A percentile compares a stretch with the other conserved stretches of the same genome.
Evolutionary conservation across 1,140 invertebrate species (phyloP).

Genomic region (Zaprionus africanus): DNA sequence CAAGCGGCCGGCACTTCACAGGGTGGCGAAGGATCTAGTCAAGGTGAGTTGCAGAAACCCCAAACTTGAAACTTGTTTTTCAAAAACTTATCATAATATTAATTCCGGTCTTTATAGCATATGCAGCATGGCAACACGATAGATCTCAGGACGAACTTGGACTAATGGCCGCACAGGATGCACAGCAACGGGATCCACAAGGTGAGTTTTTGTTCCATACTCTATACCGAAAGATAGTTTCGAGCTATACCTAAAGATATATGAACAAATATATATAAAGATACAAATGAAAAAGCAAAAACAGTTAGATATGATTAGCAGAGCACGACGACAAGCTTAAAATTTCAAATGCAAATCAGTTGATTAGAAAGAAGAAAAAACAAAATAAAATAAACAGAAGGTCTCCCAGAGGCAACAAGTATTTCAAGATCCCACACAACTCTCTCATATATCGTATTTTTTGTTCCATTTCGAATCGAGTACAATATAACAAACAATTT

Average conservation of each 20-base stretch:
- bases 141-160: constrained; percentile 89
- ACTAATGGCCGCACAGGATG: constrained; percentile 89
- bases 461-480: constrained; percentile 5
- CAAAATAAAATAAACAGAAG: not conserved
- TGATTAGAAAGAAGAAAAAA: constrained; percentile 20
- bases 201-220: constrained; percentile 87
- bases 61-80: not conserved
- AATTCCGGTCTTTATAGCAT: constrained; percentile 84
- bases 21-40: constrained; percentile 87
- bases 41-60: constrained; percentile 81
- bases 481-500: constrained; percentile 10
- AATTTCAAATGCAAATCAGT: constrained; percentile 64
- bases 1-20: constrained; percentile 86
- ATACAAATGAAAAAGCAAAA: constrained; percentile 83
- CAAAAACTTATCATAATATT: not conserved
- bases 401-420: constrained; percentile 16
- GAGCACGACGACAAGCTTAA: constrained; percentile 70
- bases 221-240: constrained; percentile 48
- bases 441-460: constrained; percentile 13
- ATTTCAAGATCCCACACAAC: constrained; percentile 35
- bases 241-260: constrained; percentile 29
- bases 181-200: constrained; percentile 91
- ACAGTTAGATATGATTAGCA: constrained; percentile 24
- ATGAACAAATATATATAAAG: constrained; percentile 46
- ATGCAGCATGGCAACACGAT: constrained; percentile 88